A percentile compares a stretch with the other conserved stretches of the same genome.
Conservation (phyloP, 1,140 invertebrate species). For the Zelostemma sp. region DNA sequence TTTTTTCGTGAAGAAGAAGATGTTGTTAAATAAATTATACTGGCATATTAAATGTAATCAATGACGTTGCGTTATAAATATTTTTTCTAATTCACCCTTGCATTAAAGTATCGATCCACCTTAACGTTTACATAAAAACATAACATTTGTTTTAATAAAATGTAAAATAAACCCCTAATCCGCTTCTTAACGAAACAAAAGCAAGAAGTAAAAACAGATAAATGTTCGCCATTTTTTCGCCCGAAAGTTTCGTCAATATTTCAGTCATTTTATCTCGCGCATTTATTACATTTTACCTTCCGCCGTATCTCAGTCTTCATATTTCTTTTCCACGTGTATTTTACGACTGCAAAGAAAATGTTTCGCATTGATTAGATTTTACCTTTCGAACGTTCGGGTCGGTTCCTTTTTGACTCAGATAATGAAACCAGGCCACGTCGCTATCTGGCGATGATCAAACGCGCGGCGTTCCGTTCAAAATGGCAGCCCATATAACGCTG, state of each 20-base stretch:
- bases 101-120: too few relatives aligned
- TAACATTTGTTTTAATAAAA: background rate
- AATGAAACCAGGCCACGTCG: constrained; percentile 42
- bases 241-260: background rate
- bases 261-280: constrained; percentile 14
- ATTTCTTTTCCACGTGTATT: constrained; percentile 32
- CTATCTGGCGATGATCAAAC: constrained; percentile 41
- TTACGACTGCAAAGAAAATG: constrained; percentile 41
- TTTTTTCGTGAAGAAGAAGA: too few relatives aligned
- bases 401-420: constrained; percentile 39
- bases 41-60: too few relatives aligned
- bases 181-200: too few relatives aligned
- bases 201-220: too few relatives aligned
- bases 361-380: constrained; percentile 48
- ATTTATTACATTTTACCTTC: constrained; percentile 19
- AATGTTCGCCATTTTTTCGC: too few relatives aligned
- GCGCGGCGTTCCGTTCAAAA: constrained; percentile 31
- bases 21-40: too few relatives aligned
- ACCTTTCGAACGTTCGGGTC: constrained; percentile 31
- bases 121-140: too few relatives aligned
- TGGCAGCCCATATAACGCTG: constrained; percentile 26
- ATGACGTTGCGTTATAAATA: too few relatives aligned
- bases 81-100: too few relatives aligned
- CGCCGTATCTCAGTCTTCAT: constrained; percentile 20
- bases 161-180: too few relatives aligned